Evolutionary conservation across 1,140 invertebrate genomes (phyloP).

Genomic region (Zaprionus camerounensis): DNA sequence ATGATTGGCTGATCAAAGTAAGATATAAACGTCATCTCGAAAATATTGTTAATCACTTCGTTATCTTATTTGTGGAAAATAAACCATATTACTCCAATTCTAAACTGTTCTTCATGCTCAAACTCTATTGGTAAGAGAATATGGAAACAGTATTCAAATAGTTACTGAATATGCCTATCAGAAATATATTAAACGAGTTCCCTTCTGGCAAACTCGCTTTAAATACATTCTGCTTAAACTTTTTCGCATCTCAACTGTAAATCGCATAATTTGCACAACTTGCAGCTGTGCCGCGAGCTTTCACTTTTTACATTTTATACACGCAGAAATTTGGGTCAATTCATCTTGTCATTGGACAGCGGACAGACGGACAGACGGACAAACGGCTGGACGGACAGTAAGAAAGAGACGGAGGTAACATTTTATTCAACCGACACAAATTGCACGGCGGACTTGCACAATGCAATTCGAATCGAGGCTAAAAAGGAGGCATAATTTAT

Average conservation of each 20-base stretch:
- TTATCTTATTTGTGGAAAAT: too few relatives aligned
- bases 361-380: background rate
- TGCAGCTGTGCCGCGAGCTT: background rate
- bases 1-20: too few relatives aligned
- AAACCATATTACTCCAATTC: too few relatives aligned
- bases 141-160: too few relatives aligned
- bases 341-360: conserved; percentile 44
- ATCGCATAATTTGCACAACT: background rate
- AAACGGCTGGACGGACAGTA: background rate
- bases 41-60: too few relatives aligned
- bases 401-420: conserved; percentile 9
- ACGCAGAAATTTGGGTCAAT: conserved; percentile 59
- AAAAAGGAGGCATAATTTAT: conserved; percentile 81
- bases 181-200: too few relatives aligned
- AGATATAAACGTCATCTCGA: too few relatives aligned
- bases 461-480: conserved; percentile 70
- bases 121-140: too few relatives aligned
- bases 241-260: background rate
- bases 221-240: background rate
- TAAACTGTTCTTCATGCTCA: too few relatives aligned
- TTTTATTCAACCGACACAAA: conserved; percentile 66
- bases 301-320: conserved; percentile 16
- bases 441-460: conserved; percentile 52
- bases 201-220: background rate
- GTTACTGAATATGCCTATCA: background rate